Base-by-base conservation (phyloP, 2,797 vertebrate species). In the Sebastes diploproa region DNA sequence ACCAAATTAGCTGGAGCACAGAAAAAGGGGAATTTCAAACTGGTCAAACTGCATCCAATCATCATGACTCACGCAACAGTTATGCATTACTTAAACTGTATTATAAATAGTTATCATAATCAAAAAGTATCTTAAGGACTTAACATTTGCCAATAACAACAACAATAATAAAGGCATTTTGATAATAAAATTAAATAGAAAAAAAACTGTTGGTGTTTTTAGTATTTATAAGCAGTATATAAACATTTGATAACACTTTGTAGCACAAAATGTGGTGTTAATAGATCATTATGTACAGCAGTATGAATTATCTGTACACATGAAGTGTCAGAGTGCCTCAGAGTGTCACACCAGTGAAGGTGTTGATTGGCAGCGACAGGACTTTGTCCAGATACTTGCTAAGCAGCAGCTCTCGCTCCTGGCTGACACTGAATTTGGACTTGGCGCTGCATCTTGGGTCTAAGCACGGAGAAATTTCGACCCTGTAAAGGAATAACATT, bases 341-440 rank as follows among this genome's bases (percentile, higher is more conserved):
- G 20, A 93, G 93, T 60, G 94, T 80, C 58, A 92, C 59, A 0
- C 97, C 97, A 4, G 94, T 94, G 81, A 98, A 98, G 0, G 96
- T 98, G 92, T 98, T 97, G 92, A 98, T 96, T 29, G 97, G 97
- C 90, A 98, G 89, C 2, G 95, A 90, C 82, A 98, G 94, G 42
- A 92, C 95, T 65, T 91, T 96, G 85, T 93, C 90, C 89, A 95
- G 89, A 78, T 91, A 95, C 78, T 89, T 95, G 80, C 86, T 94
- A 0, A 96, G 81, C 0, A 82, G 91, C 29, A 86, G 79, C 1
- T 94, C 91, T 59, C 84, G 91, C 9, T 88, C 77, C 4, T 75
- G 34, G 0, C 83, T 77, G 11, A 84, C n/a, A 56, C 25, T 89
- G 62, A 69, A 70, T 67, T 86, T 93, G 25, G 80, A 81, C 59